These are phyloP conservation scores for Meteorus colon DNA, from an alignment of 2,888 invertebrate genomes.

Conservation along the genomic window DNA sequence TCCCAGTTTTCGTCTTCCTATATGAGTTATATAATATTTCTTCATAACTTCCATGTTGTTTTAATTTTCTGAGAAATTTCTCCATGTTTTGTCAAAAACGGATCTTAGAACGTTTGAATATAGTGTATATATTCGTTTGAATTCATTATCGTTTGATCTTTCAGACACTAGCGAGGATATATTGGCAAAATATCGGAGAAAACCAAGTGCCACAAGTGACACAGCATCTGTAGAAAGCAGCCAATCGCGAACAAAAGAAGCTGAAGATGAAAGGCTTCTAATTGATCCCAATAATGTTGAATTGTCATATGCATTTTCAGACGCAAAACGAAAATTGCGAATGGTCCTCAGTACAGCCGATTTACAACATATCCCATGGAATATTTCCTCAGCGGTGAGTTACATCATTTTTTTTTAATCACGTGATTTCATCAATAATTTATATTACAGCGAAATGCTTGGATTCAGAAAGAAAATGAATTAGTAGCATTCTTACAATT, in stretches of 20 bases:
- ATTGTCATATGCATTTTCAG: constrained; percentile 78
- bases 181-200: constrained; percentile 92
- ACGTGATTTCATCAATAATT: constrained; percentile 25
- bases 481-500: constrained; percentile 82
- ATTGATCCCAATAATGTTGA: constrained; percentile 77
- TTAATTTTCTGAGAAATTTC: too few relatives aligned
- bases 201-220: constrained; percentile 77
- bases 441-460: constrained; percentile 67
- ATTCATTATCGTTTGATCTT: constrained; percentile 33
- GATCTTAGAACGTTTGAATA: too few relatives aligned
- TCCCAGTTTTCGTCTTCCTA: too few relatives aligned
- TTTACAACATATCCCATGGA: constrained; percentile 78
- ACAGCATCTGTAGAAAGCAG: constrained; percentile 73
- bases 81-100: too few relatives aligned
- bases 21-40: too few relatives aligned
- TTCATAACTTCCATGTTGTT: too few relatives aligned
- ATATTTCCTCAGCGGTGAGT: constrained; percentile 63
- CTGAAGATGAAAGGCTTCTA: constrained; percentile 73
- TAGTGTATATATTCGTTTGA: not conserved
- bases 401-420: constrained; percentile 8
- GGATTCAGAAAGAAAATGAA: constrained; percentile 72
- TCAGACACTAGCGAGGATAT: constrained; percentile 92
- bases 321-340: constrained; percentile 91
- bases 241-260: constrained; percentile 71
- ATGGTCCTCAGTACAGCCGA: constrained; percentile 93